Conservation (phyloP, 2,797 vertebrate genomes). For the Myioborus melanocephalus region DNA sequence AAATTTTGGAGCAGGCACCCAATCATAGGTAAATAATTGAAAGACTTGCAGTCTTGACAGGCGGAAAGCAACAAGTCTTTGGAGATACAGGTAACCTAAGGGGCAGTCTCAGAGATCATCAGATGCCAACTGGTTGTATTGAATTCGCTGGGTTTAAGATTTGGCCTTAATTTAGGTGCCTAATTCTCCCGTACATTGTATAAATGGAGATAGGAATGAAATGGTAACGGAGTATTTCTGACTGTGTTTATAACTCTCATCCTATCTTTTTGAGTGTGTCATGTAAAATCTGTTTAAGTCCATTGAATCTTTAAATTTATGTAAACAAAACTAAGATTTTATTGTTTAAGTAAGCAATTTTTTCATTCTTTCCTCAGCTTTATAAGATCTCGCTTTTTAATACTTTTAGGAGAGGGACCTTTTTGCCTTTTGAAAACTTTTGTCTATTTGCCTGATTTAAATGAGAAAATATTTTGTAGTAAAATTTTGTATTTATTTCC, state of each 20-base stretch:
- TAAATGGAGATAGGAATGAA: neutral
- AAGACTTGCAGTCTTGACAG: neutral
- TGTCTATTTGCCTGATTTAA: neutral
- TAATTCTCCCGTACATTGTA: neutral
- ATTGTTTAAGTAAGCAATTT: neutral
- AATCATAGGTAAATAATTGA: neutral
- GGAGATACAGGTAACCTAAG: neutral
- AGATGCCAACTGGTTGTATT: neutral
- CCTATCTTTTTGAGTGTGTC: neutral
- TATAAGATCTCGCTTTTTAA: neutral
- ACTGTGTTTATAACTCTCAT: neutral
- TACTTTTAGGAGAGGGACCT: neutral
- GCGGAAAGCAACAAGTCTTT: neutral
- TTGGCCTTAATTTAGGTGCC: neutral
- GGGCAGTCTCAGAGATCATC: neutral
- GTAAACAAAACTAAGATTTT: neutral
- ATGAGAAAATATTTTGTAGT: neutral
- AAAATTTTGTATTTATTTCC: neutral
- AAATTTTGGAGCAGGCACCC: neutral
- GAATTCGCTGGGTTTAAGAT: neutral
- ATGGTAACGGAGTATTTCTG: neutral
- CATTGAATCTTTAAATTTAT: neutral
- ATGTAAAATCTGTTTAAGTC: neutral
- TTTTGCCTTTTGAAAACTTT: neutral
- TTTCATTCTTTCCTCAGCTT: neutral